Evolutionary conservation across 2,113 vertebrate genomes (phyloP).

Genomic region (Megatriorchis doriae): DNA sequence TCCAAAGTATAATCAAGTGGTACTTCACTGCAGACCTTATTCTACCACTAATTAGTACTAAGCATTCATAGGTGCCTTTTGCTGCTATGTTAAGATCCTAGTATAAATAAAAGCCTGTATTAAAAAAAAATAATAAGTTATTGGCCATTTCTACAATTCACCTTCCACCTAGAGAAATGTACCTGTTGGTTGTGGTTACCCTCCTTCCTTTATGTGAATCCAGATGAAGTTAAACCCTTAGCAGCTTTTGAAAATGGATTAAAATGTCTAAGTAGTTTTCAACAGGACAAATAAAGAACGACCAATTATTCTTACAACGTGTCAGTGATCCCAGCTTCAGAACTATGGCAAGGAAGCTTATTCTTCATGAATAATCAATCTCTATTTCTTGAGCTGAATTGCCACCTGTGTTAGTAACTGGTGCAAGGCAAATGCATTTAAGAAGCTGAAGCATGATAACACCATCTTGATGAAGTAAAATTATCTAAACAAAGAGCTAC

Average conservation of each 20-base stretch:
- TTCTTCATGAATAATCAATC: neutral
- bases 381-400: neutral
- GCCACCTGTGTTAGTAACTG: neutral
- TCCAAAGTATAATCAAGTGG: neutral
- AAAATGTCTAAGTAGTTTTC: neutral
- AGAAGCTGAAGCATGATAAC: neutral
- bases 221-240: neutral
- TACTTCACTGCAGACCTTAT: neutral
- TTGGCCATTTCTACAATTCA: neutral
- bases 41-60: neutral
- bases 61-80: neutral
- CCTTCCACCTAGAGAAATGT: neutral
- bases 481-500: neutral
- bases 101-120: neutral
- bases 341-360: neutral
- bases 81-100: neutral
- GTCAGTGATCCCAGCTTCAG: neutral
- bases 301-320: neutral
- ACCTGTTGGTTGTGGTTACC: neutral
- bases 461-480: neutral
- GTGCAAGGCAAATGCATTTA: neutral
- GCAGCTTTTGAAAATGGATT: neutral
- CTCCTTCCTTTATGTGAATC: neutral
- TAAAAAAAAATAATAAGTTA: neutral
- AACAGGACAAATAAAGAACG: neutral